Base-by-base conservation (phyloP, 1,140 invertebrate genomes). In the Euwallacea fornicatus region DNA sequence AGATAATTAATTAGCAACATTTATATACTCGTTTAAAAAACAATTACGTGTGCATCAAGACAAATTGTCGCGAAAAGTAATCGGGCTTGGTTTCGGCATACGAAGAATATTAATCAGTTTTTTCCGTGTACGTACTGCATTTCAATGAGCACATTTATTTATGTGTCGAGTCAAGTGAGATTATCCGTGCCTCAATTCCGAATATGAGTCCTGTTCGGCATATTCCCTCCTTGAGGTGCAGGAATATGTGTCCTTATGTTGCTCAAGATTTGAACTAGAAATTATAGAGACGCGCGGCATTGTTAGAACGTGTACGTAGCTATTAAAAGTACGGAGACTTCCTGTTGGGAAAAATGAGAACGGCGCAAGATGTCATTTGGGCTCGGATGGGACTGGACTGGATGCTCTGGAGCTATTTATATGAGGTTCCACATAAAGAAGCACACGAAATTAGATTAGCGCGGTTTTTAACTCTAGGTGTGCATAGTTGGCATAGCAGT, bases 261-360 rank as follows among this genome's bases (percentile, higher is more conserved):
- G 21, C 1, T 33, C 4, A 4, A 33, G 4, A 33, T 33, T 33
- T 33, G 21, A 33, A 33, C 1, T 1, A 33, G 21, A 33, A 33
- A 33, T 33, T 33, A 33, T 46, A 63, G 42, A 42, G 42, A 61
- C 42, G 42, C 59, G 42, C 8, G 6, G n/a, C 10, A 33, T 33
- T 16, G n/a, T 41, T 43, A 33, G 10, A 61, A 42, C 7, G 42
- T 43, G 59, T 33, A 33, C 21, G 21, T 41, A 61, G 33, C 33
- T 61, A 61, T 41, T 61, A 61, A 42, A 62, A 62, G 60, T 62
- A 62, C 41, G 60, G 60, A 44, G 60, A 62, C 60, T 62, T 62
- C 60, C 60, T 62, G 60, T 62, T 62, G 41, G 60, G 60, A 62
- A 62, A 62, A 62, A 62, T 62, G 42, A 62, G 60, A 62, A 62